Conservation (phyloP, 2,888 invertebrate species). For the Drosophila paranaensis region DNA sequence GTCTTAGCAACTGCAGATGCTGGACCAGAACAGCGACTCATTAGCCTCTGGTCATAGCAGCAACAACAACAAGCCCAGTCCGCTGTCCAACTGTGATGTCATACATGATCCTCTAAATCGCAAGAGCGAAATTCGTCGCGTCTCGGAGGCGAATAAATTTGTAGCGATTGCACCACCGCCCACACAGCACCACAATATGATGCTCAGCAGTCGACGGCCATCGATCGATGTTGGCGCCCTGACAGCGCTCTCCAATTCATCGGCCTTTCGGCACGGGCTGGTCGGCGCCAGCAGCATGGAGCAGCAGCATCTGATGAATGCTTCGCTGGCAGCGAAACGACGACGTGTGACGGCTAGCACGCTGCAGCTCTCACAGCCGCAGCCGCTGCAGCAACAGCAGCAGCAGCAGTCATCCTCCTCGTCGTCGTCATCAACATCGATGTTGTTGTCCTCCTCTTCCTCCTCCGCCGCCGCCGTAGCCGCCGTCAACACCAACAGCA, state of each 20-base stretch:
- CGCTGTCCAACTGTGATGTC: constrained; percentile 85
- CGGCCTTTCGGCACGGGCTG: constrained; percentile 73
- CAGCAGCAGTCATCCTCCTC: constrained; percentile 6
- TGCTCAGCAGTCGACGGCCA: constrained; percentile 85
- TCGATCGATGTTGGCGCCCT: constrained; percentile 85
- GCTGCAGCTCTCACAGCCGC: constrained; percentile 50
- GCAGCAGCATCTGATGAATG: constrained; percentile 66
- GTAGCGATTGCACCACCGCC: constrained; percentile 63
- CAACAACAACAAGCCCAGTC: constrained; percentile 58
- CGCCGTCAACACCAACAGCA: constrained; percentile 33
- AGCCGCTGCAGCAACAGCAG: constrained; percentile 47
- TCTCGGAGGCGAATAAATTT: constrained; percentile 84
- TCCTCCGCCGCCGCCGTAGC: neutral
- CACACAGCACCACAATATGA: constrained; percentile 66
- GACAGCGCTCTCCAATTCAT: constrained; percentile 64
- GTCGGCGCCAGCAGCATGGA: constrained; percentile 74
- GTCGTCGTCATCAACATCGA: neutral
- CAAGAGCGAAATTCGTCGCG: constrained; percentile 86
- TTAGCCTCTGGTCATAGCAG: constrained; percentile 42
- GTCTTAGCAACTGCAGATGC: constrained; percentile 59
- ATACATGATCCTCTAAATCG: constrained; percentile 82
- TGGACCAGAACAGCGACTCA: constrained; percentile 50
- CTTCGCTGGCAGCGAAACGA: constrained; percentile 85
- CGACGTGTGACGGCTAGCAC: constrained; percentile 85
- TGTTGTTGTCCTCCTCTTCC: constrained; percentile 14